Base-by-base conservation (phyloP, 1,140 invertebrate species). In the Ooceraea biroi region DNA sequence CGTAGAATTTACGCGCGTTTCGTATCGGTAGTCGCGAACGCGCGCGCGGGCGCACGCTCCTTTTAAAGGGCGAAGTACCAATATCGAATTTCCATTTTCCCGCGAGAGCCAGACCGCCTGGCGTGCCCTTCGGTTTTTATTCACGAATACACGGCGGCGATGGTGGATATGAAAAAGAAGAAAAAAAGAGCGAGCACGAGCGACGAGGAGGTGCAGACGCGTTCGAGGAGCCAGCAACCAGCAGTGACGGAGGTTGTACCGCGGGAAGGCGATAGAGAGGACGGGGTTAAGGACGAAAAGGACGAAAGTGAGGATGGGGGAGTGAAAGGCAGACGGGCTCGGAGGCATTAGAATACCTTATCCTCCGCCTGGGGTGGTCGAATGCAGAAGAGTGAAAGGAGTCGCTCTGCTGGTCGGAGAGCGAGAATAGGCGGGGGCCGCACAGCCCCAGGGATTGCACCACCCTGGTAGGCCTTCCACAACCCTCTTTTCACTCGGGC, bases 1-100 rank as follows among this genome's bases (percentile, higher is more conserved):
- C 82, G 72, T 84, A 63, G 84, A 88, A 82, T 87, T 82, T 82
- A 68, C 84, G 82, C 77, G 77, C 80, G 82, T 83, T 83, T 83
- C 82, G 77, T 72, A 72, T 82, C 71, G 68, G 78, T 72, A 82
- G 68, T 19, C 27, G 60, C 60, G 60, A 22, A 25, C 36, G 69
- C 27, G 60, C 60, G 60, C 60, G 60, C 36, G 69, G 55, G 69
- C 69, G 41, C 57, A 50, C 71, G 66, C 66, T 73, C 55, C 83
- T 80, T 73, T 88, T 90, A 89, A 88, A 90, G 88, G 87, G 80
- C 78, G 86, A 91, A 89, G 84, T 86, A 82, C 86, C 87, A 85
- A 91, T 91, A 92, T 92, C 88, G 91, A 88, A 91, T 92, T 93
- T 92, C 88, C 91, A 93, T 92, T 92, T 91, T 88, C 83, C 61